Evolutionary conservation across 53 echinoderm and acorn worm species (phyloP).

Genomic region (Apostichopus leukothele): DNA sequence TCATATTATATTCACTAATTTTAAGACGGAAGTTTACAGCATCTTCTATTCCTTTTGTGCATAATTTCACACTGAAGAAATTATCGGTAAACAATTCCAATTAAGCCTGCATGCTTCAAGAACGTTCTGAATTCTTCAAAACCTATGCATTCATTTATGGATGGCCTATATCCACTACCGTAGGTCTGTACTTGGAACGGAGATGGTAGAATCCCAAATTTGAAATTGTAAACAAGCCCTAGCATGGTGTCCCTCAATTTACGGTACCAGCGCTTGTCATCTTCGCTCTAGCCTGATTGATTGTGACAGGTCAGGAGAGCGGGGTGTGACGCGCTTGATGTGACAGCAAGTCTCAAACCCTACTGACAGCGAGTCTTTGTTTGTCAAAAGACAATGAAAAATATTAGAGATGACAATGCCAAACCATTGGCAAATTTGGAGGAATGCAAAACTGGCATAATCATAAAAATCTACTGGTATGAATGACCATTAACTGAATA

Average conservation of each 20-base stretch:
- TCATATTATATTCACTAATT: too few species aligned
- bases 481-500: neutral
- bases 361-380: constrained; percentile 30
- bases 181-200: neutral
- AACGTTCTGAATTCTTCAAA: too few species aligned
- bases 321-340: constrained; percentile 21
- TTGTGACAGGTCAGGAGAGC: constrained; percentile 2
- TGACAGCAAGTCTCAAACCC: neutral
- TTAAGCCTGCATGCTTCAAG: too few species aligned
- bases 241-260: constrained; percentile 31
- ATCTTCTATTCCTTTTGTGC: too few species aligned
- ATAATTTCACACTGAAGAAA: too few species aligned
- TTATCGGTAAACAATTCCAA: too few species aligned
- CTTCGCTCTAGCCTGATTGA: neutral
- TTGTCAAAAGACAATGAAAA: constrained; percentile 41
- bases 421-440: neutral
- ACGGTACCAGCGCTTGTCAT: constrained; percentile 26
- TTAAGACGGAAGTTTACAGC: too few species aligned
- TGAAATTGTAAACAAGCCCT: constrained; percentile 51
- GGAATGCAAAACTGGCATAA: constrained; percentile 9
- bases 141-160: too few species aligned
- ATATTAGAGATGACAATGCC: constrained; percentile 37
- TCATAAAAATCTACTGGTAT: neutral
- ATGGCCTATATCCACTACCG: neutral
- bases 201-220: constrained; percentile 18